A percentile compares a stretch with the other conserved stretches of the same genome.
Evolutionary conservation across 2,113 vertebrate species (phyloP).

Genomic region (Carassius carassius): DNA sequence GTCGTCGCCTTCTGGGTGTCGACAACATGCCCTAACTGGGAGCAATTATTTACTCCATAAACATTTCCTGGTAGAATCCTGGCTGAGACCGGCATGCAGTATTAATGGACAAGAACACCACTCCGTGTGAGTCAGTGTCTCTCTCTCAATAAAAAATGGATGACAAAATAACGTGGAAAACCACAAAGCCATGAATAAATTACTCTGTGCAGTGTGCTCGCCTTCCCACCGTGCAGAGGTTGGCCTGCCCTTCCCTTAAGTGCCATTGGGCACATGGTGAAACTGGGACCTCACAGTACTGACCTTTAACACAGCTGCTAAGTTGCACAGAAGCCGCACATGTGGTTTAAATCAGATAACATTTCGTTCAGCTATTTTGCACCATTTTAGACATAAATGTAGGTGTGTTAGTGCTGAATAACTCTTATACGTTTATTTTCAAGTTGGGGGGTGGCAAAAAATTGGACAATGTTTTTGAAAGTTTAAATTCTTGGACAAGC

Average conservation of each 20-base stretch:
- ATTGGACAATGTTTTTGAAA: no score
- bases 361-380: slow-evolving; percentile 19
- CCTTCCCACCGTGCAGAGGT: slow-evolving; percentile 27
- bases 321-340: slow-evolving; percentile 40
- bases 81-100: slow-evolving; percentile 46
- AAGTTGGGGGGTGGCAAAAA: no score
- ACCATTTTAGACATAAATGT: slow-evolving; percentile 7
- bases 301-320: slow-evolving; percentile 42
- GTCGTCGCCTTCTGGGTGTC: not conserved
- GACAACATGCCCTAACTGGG: not conserved
- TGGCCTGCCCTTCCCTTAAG: slow-evolving; percentile 29
- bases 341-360: slow-evolving; percentile 28
- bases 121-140: slow-evolving; percentile 49
- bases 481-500: slow-evolving; percentile 30
- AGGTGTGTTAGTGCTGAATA: not conserved
- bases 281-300: slow-evolving; percentile 1
- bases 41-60: slow-evolving; percentile 46
- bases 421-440: not conserved
- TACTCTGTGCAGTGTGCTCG: slow-evolving; percentile 42
- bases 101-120: slow-evolving; percentile 50
- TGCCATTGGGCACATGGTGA: slow-evolving; percentile 24
- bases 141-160: slow-evolving; percentile 54
- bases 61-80: slow-evolving; percentile 43
- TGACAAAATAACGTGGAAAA: slow-evolving; percentile 56
- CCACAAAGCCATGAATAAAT: slow-evolving; percentile 58